Base-by-base conservation (phyloP, 2,888 invertebrate genomes). In the Arenicola marina region DNA sequence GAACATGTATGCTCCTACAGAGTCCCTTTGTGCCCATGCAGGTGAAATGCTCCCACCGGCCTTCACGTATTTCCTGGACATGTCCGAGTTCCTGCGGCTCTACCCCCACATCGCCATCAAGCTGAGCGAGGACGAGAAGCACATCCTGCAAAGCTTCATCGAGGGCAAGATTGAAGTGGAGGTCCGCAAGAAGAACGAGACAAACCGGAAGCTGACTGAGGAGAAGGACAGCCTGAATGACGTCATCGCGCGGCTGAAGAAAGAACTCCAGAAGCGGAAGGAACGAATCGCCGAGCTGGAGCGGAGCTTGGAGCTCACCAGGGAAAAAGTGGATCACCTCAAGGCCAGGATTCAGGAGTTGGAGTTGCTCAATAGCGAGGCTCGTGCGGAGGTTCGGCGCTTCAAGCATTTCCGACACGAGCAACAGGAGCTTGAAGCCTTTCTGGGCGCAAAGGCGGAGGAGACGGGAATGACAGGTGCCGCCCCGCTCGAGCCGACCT, bases 31-130 rank as follows among this genome's bases (percentile, higher is more conserved):
- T n/a, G n/a, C n/a, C n/a, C n/a, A n/a, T n/a, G n/a, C n/a, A 68
- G 68, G 68, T 32, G 69, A 69, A 56, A 59, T 66, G 62, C 53
- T 69, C 7, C 69, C 67, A 11, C 65, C 67, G 1, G 53, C 44
- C 15, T 69, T 68, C 59, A 65, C 64, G 2, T 69, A 69, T 54
- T 69, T 69, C 55, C 56, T 68, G 44, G 59, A 65, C 56, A 3
- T 68, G 38, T 68, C 68, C 4, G 64, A 57, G 26, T 68, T 68
- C 51, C 60, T 68, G 33, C 28, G 53, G 28, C 44, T 38, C 18
- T 69, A 69, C 45, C 59, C 65, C 1, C 69, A 69, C 65, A 69
- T 69, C 32, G 62, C 61, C 1, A n/a, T 63, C 21, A 69, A 66
- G 46, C 61, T 69, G 45, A 62, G 65, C 4, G 69, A 69, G 56